Percentiles rank a stretch among this genome's conserved stretches.
phyloP scores from a whole-genome alignment of 2,113 vertebrate species.

The Brevimyrus niger region DNA sequence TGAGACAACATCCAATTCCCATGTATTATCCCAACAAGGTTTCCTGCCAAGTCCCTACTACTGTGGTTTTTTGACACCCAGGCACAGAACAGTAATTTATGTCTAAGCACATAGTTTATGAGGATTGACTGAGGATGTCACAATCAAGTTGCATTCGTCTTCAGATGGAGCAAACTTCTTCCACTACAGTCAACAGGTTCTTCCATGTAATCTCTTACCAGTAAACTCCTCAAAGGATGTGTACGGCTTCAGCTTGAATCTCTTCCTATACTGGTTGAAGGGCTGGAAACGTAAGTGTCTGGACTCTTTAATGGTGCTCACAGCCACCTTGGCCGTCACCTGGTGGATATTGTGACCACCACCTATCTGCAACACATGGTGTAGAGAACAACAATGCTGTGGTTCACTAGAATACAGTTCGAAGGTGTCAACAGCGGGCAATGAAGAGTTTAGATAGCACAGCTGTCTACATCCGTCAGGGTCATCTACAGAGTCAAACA shows the following conservation, averaged over 20 bases:
- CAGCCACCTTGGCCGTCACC: conserved; percentile 49
- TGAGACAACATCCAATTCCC: not conserved
- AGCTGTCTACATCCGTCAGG: conserved; percentile 6
- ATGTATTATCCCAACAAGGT: not conserved
- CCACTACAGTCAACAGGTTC: not conserved
- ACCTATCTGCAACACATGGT: conserved; percentile 54
- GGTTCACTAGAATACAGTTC: not conserved
- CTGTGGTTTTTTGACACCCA: not conserved
- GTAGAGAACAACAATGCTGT: not conserved
- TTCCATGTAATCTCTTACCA: conserved; percentile 1
- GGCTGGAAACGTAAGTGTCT: conserved; percentile 60
- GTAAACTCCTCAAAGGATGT: conserved; percentile 52
- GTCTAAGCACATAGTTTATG: not conserved
- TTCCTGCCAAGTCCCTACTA: not conserved
- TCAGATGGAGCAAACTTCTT: not conserved
- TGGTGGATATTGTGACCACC: conserved; percentile 58
- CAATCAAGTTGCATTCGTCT: not conserved
- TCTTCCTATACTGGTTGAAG: conserved; percentile 70
- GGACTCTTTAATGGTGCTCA: conserved; percentile 60
- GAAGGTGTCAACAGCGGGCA: not conserved
- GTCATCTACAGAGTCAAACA: not conserved
- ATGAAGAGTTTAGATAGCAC: not conserved
- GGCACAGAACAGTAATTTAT: not conserved
- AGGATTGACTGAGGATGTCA: not conserved
- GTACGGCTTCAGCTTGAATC: conserved; percentile 66